Conservation (phyloP, 2,888 invertebrate species). For the Strigamia maritima region DNA sequence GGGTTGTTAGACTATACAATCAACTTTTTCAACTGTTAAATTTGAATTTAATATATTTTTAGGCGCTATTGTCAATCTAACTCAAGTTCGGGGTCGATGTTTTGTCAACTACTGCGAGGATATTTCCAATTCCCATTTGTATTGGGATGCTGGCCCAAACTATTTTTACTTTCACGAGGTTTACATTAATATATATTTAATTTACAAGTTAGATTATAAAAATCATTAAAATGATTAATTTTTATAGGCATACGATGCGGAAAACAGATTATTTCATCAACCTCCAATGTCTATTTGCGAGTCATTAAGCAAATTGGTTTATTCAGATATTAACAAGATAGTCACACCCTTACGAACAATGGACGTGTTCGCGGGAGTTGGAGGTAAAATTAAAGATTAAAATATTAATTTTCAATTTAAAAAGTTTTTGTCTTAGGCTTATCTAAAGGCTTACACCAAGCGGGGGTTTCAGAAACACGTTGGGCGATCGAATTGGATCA, state of each 20-base stretch:
- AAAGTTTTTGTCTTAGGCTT: too few relatives aligned
- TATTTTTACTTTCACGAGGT: slow-evolving; percentile 68
- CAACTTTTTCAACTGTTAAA: neutral
- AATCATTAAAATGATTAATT: too few relatives aligned
- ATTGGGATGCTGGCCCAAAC: slow-evolving; percentile 21
- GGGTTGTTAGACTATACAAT: slow-evolving; percentile 57
- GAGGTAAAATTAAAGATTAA: too few relatives aligned
- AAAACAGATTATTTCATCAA: too few relatives aligned
- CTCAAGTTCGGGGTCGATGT: slow-evolving; percentile 65
- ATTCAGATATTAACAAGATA: slow-evolving; percentile 62
- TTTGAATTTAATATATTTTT: neutral
- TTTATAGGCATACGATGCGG: slow-evolving; percentile 64
- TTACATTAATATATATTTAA: slow-evolving; percentile 11
- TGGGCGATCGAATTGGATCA: slow-evolving; percentile 81
- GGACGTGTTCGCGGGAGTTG: slow-evolving; percentile 84
- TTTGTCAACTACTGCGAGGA: slow-evolving; percentile 60
- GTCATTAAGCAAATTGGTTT: slow-evolving; percentile 61
- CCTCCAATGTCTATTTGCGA: slow-evolving; percentile 60
- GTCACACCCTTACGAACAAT: slow-evolving; percentile 62
- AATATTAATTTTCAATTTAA: too few relatives aligned
- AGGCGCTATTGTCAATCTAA: neutral
- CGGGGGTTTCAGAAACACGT: slow-evolving; percentile 65
- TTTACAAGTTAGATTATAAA: neutral
- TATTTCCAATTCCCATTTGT: neutral
- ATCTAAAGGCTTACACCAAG: slow-evolving; percentile 61